Evolutionary conservation across 2,888 invertebrate species (phyloP).

Genomic region (Lithosia quadra): DNA sequence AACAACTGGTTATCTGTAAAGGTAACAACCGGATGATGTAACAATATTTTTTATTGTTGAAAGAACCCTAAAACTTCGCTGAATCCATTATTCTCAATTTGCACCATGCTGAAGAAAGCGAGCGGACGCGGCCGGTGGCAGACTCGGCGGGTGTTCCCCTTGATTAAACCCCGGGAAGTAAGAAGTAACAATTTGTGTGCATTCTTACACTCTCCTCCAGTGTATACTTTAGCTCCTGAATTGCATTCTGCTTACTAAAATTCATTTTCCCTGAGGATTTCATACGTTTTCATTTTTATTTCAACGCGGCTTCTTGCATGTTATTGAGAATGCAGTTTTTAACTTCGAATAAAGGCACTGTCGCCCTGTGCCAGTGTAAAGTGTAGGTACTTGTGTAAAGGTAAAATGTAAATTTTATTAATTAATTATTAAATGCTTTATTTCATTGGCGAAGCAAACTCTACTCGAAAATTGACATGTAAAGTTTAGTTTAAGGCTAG

Average conservation of each 20-base stretch:
- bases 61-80: conserved; percentile 73
- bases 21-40: conserved; percentile 51
- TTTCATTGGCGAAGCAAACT: too few species aligned
- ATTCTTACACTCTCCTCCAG: conserved; percentile 63
- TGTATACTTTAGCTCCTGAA: conserved; percentile 62
- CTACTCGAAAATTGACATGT: too few species aligned
- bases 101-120: conserved; percentile 75
- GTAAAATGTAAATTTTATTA: too few species aligned
- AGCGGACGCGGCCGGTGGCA: conserved; percentile 59
- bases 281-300: conserved; percentile 49
- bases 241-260: conserved; percentile 64
- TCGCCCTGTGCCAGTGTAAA: too few species aligned
- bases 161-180: conserved; percentile 83
- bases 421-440: too few species aligned
- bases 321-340: neutral
- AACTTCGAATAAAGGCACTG: neutral
- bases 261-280: conserved; percentile 42
- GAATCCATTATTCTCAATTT: conserved; percentile 86
- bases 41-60: conserved; percentile 61
- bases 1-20: conserved; percentile 32
- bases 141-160: conserved; percentile 85
- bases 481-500: too few species aligned
- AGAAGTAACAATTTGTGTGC: conserved; percentile 83
- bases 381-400: too few species aligned
- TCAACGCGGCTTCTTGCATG: conserved; percentile 23